Conservation (phyloP, 2,113 vertebrate species). For the Galemys pyrenaicus region DNA sequence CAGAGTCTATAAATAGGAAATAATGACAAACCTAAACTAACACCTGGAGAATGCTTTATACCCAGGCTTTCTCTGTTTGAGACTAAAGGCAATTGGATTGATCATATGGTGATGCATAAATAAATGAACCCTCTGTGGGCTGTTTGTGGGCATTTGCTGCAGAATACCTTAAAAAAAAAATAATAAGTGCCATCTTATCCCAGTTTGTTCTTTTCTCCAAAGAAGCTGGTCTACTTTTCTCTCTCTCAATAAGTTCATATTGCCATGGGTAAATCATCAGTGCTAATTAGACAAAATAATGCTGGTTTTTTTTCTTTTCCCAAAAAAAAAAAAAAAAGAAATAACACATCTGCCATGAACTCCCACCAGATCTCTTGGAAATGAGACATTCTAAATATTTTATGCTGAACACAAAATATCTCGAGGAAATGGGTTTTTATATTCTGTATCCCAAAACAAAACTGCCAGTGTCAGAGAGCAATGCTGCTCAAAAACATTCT, state of each 20-base stretch:
- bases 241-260: conserved; percentile 81
- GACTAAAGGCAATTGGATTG: conserved; percentile 77
- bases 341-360: conserved; percentile 85
- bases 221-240: conserved; percentile 79
- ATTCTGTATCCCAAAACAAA: conserved; percentile 85
- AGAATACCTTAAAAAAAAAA: conserved; percentile 68
- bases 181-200: conserved; percentile 52
- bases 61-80: conserved; percentile 71
- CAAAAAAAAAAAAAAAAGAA: conserved; percentile 76
- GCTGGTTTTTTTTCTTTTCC: too few relatives aligned
- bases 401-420: conserved; percentile 86
- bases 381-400: conserved; percentile 89
- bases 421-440: conserved; percentile 85
- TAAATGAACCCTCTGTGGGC: conserved; percentile 79
- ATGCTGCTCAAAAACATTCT: conserved; percentile 60
- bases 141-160: conserved; percentile 76
- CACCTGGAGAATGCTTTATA: conserved; percentile 68
- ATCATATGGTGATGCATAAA: conserved; percentile 82
- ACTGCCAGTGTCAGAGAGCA: conserved; percentile 73
- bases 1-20: conserved; percentile 69
- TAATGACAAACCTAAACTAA: conserved; percentile 65
- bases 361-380: conserved; percentile 87
- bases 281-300: conserved; percentile 86
- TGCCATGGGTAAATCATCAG: conserved; percentile 83
- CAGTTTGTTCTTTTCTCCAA: conserved; percentile 76